Evolutionary conservation across 2,113 vertebrate species (phyloP).

Genomic region (Gallinago jamesoni): DNA sequence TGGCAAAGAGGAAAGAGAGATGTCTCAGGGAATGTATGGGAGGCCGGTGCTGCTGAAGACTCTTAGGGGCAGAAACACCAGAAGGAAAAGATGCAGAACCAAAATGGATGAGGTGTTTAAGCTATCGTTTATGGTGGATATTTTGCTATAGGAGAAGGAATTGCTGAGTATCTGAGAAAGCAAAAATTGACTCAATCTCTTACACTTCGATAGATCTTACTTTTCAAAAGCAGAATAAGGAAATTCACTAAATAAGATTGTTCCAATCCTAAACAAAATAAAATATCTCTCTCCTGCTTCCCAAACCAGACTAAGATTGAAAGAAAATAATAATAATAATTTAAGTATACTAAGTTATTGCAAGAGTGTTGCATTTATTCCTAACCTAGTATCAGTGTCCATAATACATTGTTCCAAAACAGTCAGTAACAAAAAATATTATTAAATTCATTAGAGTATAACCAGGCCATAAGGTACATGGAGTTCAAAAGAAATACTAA

Average conservation of each 20-base stretch:
- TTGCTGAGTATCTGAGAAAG: background rate
- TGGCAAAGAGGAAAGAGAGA: background rate
- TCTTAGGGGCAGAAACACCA: background rate
- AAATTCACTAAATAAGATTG: background rate
- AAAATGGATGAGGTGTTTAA: background rate
- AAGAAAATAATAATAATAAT: background rate
- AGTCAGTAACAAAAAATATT: background rate
- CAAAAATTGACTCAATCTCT: background rate
- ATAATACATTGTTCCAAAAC: background rate
- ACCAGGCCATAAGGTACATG: background rate
- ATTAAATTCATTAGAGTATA: background rate
- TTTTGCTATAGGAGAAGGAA: background rate
- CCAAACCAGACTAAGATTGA: background rate
- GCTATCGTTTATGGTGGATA: background rate
- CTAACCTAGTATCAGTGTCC: background rate
- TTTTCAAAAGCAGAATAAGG: background rate
- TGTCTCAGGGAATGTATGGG: background rate
- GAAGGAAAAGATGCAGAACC: background rate
- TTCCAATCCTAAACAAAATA: background rate
- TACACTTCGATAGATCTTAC: accelerated
- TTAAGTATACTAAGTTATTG: background rate
- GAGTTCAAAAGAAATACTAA: background rate
- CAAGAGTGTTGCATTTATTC: background rate
- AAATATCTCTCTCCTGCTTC: background rate
- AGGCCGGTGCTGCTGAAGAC: background rate